Conservation (phyloP, 2,113 vertebrate genomes). For the Tragelaphus strepsiceros region DNA sequence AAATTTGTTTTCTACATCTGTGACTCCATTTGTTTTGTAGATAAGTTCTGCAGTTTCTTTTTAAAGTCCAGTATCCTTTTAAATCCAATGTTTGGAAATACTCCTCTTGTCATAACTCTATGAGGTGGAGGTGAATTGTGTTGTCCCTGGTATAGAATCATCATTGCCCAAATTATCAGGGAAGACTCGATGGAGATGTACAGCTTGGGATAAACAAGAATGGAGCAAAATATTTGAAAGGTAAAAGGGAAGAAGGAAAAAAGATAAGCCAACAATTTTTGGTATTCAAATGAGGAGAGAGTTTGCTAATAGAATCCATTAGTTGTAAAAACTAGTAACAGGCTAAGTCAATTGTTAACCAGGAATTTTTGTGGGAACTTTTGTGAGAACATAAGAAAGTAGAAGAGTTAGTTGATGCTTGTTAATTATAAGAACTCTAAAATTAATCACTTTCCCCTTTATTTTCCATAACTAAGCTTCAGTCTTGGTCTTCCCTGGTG, state of each 20-base stretch:
- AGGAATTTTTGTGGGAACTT: neutral
- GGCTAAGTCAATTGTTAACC: neutral
- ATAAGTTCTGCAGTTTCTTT: neutral
- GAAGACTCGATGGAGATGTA: neutral
- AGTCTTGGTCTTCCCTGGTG: neutral
- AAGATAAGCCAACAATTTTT: neutral
- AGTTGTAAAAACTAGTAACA: neutral
- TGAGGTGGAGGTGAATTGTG: neutral
- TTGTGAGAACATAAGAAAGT: neutral
- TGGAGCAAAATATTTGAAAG: neutral
- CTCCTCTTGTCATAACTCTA: neutral
- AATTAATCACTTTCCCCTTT: neutral
- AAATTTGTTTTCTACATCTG: neutral
- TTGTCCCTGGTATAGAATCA: neutral
- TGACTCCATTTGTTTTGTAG: neutral
- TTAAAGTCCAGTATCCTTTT: neutral
- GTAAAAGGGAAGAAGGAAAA: neutral
- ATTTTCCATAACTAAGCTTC: neutral
- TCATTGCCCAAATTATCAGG: neutral
- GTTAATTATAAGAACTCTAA: neutral
- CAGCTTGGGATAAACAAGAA: neutral
- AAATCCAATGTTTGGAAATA: neutral
- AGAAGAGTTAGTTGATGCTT: neutral
- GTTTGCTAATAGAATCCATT: neutral
- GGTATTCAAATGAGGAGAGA: neutral